Conservation (phyloP, 2,888 invertebrate genomes). For the Sericinus montela region DNA sequence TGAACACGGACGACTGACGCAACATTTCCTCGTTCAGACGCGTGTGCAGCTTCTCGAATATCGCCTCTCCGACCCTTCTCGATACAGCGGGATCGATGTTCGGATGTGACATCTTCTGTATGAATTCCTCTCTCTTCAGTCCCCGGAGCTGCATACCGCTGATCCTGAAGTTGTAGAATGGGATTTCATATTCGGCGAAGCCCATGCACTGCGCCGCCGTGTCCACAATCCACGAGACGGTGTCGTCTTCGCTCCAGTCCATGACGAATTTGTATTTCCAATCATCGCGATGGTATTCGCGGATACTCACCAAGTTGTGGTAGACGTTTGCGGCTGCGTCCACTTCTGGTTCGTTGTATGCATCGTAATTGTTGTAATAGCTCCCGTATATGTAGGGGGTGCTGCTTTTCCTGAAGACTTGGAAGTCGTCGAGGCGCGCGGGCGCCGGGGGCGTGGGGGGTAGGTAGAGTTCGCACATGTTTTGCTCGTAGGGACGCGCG, state of each 20-base stretch:
- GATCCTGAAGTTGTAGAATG: slow-evolving; percentile 63
- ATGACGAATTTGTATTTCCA: slow-evolving; percentile 76
- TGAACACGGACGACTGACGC: slow-evolving; percentile 50
- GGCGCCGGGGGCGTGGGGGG: slow-evolving; percentile 55
- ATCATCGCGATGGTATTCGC: slow-evolving; percentile 59
- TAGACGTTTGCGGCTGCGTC: slow-evolving; percentile 58
- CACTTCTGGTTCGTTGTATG: slow-evolving; percentile 58
- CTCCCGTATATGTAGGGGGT: slow-evolving; percentile 60
- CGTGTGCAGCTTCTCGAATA: slow-evolving; percentile 59
- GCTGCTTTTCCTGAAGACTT: slow-evolving; percentile 66
- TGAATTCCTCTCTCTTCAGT: slow-evolving; percentile 59
- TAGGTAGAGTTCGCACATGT: slow-evolving; percentile 65
- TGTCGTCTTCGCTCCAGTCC: slow-evolving; percentile 79
- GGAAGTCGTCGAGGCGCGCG: slow-evolving; percentile 69
- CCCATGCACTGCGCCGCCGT: slow-evolving; percentile 54
- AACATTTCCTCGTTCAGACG: slow-evolving; percentile 53
- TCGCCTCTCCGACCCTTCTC: slow-evolving; percentile 49
- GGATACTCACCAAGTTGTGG: slow-evolving; percentile 59
- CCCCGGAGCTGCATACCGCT: slow-evolving; percentile 53
- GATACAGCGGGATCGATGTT: slow-evolving; percentile 48
- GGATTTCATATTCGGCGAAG: slow-evolving; percentile 59
- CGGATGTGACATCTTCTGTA: slow-evolving; percentile 52
- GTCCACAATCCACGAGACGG: slow-evolving; percentile 75
- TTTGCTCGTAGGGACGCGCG: slow-evolving; percentile 69
- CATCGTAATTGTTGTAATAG: slow-evolving; percentile 59